A percentile compares a stretch with the other conserved stretches of the same genome.
phyloP scores from a whole-genome alignment of 2,888 invertebrate genomes.

The Cheilosia pagana region DNA sequence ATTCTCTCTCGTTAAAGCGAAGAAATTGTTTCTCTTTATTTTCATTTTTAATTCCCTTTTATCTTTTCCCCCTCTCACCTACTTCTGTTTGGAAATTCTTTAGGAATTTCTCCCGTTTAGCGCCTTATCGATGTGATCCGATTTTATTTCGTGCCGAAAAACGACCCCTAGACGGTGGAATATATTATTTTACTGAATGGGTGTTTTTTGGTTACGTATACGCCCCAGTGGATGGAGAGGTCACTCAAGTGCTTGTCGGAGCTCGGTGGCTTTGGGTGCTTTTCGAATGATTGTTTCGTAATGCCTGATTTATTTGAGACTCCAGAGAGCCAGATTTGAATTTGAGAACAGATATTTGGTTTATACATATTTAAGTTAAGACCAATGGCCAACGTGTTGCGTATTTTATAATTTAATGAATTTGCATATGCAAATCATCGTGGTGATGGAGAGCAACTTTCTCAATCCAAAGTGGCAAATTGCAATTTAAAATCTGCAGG shows the following conservation, averaged over 20 bases:
- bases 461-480: no score
- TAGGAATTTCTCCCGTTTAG: constrained; percentile 13
- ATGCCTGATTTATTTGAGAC: neutral
- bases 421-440: no score
- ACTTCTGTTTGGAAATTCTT: neutral
- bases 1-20: constrained; percentile 13
- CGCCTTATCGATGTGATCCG: constrained; percentile 49
- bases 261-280: neutral
- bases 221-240: neutral
- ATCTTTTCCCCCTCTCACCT: neutral
- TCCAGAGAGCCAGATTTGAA: neutral
- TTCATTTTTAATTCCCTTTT: neutral
- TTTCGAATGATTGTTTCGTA: no score
- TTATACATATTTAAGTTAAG: no score
- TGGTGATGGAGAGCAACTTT: no score
- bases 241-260: neutral
- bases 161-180: neutral
- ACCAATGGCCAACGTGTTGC: no score
- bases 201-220: constrained; percentile 2
- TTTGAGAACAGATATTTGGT: no score
- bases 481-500: no score
- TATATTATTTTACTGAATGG: neutral
- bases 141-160: constrained; percentile 21
- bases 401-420: no score
- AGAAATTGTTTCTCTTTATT: no score